Conservation (phyloP, 2,797 vertebrate species). For the Eurystomus glaucurus region DNA sequence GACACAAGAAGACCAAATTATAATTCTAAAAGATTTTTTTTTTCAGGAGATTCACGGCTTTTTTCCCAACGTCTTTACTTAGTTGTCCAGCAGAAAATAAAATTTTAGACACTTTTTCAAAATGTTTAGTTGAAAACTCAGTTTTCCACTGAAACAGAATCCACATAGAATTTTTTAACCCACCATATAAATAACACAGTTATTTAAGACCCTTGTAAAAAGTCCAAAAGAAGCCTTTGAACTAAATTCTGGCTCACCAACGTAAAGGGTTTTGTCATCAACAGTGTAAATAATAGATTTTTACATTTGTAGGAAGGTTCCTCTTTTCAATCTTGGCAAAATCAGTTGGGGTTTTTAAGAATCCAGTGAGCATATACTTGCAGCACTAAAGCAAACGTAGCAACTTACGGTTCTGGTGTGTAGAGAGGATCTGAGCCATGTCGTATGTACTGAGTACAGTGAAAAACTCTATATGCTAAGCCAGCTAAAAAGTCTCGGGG, state of each 20-base stretch:
- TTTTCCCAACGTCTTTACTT: neutral
- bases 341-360: neutral
- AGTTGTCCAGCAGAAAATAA: neutral
- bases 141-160: neutral
- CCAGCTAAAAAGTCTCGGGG: slow-evolving; percentile 96
- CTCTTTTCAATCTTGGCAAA: neutral
- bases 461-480: slow-evolving; percentile 95
- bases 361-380: neutral
- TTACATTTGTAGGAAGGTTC: neutral
- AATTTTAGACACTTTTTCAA: neutral
- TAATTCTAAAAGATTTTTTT: neutral
- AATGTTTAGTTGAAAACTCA: neutral
- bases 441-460: slow-evolving; percentile 96
- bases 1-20: neutral
- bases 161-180: neutral
- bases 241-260: neutral
- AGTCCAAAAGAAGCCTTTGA: neutral
- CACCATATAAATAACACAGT: neutral
- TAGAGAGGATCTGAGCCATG: slow-evolving; percentile 97
- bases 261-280: neutral
- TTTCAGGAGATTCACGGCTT: neutral
- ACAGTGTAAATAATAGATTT: neutral
- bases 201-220: neutral
- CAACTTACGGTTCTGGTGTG: slow-evolving; percentile 97
- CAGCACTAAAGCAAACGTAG: neutral